Conservation (phyloP, 92 coral and sea anemone genomes). For the Siderastrea radians region DNA sequence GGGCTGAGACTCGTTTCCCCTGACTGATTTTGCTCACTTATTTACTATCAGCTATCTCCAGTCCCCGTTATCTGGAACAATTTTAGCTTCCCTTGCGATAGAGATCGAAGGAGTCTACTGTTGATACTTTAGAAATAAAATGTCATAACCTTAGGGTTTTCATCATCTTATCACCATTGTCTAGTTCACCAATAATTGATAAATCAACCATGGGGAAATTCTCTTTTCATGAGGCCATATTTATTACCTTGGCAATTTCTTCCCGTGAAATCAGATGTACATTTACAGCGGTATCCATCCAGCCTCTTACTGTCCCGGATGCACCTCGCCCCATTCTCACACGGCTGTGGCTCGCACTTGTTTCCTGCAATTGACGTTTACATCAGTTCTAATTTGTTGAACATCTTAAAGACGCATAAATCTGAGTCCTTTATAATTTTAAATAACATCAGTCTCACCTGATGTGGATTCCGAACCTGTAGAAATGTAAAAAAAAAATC, state of each 20-base stretch:
- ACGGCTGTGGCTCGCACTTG: constrained; percentile 95
- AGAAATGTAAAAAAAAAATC: background rate
- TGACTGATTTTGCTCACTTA: no score
- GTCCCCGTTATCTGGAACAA: no score
- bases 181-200: no score
- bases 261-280: constrained; percentile 97
- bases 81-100: no score
- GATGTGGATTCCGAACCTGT: constrained; percentile 84
- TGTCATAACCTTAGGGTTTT: no score
- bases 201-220: no score
- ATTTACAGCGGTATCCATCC: constrained; percentile 95
- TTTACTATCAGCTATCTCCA: no score
- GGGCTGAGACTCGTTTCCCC: no score
- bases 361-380: constrained; percentile 56
- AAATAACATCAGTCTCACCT: constrained; percentile 51
- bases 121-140: no score
- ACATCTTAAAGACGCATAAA: background rate
- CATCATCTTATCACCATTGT: no score
- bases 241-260: constrained; percentile 94
- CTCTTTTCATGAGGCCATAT: background rate
- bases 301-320: constrained; percentile 90
- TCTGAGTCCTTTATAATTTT: background rate
- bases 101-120: no score
- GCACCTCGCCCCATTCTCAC: constrained; percentile 92
- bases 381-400: background rate